Conservation (phyloP, 2,888 invertebrate genomes). For the Eristalis pertinax region DNA sequence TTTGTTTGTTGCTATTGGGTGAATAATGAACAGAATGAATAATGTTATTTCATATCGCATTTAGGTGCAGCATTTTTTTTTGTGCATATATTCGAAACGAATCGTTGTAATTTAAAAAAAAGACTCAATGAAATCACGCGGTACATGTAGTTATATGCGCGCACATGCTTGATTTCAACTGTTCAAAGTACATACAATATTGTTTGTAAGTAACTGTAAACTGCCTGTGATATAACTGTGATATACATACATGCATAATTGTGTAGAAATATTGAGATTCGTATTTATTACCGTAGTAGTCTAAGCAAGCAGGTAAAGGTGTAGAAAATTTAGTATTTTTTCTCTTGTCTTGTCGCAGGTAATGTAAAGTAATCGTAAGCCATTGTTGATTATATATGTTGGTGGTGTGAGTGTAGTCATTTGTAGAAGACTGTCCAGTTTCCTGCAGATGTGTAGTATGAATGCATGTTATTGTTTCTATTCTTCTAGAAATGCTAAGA, state of each 20-base stretch:
- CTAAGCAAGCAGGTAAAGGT: slow-evolving; percentile 9
- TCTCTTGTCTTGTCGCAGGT: not conserved
- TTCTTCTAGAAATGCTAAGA: too few relatives aligned
- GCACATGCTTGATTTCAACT: not conserved
- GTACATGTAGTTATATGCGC: not conserved
- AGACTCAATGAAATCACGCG: not conserved
- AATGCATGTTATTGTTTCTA: too few relatives aligned
- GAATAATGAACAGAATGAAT: slow-evolving; percentile 15
- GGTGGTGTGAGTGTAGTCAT: not conserved
- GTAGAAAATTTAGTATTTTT: not conserved
- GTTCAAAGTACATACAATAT: not conserved
- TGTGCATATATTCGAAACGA: not conserved
- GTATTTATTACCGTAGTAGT: slow-evolving; percentile 11
- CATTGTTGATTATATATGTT: not conserved
- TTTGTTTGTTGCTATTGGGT: slow-evolving; percentile 22
- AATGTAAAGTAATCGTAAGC: not conserved
- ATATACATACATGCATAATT: slow-evolving; percentile 27
- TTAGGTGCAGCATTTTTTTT: slow-evolving; percentile 5
- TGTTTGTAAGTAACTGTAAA: slow-evolving; percentile 24
- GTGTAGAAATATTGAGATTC: slow-evolving; percentile 22
- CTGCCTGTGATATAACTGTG: slow-evolving; percentile 63
- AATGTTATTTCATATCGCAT: slow-evolving; percentile 28
- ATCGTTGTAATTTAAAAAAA: not conserved
- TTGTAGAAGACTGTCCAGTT: too few relatives aligned
- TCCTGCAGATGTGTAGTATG: too few relatives aligned